A percentile compares a stretch with the other conserved stretches of the same genome.
phyloP scores from a whole-genome alignment of 1,140 invertebrate species.

The Micrasema minimum region DNA sequence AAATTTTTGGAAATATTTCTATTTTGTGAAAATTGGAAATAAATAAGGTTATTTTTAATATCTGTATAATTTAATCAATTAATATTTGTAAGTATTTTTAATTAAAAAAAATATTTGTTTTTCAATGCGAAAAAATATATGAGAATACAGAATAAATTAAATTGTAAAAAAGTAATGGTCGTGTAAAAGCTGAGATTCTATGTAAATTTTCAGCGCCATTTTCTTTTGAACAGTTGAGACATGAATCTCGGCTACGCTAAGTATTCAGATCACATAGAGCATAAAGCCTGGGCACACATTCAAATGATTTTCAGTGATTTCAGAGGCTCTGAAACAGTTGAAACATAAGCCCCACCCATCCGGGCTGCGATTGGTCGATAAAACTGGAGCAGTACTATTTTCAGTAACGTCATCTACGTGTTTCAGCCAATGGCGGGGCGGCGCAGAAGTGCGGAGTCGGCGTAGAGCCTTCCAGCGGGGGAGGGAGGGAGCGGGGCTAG shows the following conservation, averaged over 20 bases:
- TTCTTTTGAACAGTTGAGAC: no score
- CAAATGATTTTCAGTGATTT: conserved; percentile 50
- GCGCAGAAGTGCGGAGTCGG: conserved; percentile 6
- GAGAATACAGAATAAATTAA: no score
- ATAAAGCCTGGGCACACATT: conserved; percentile 43
- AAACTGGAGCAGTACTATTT: conserved; percentile 43
- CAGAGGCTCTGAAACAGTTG: conserved; percentile 48
- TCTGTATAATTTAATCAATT: no score
- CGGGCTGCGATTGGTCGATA: conserved; percentile 38
- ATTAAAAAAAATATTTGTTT: no score
- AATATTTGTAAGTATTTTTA: no score
- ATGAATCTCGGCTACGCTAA: no score
- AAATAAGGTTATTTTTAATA: no score
- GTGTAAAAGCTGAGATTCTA: no score
- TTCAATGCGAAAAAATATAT: no score
- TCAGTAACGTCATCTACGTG: conserved; percentile 43
- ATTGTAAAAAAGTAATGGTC: background rate
- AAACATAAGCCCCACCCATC: conserved; percentile 43
- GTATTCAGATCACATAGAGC: conserved; percentile 36
- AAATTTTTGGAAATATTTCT: no score
- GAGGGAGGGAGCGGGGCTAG: conserved; percentile 38
- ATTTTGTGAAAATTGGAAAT: no score
- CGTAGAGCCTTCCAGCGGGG: conserved; percentile 14
- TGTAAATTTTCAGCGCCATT: background rate
- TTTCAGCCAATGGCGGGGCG: conserved; percentile 43